These are phyloP conservation scores for Anoplolepis gracilipes DNA, from an alignment of 1,140 invertebrate species.

Conservation along the genomic window DNA sequence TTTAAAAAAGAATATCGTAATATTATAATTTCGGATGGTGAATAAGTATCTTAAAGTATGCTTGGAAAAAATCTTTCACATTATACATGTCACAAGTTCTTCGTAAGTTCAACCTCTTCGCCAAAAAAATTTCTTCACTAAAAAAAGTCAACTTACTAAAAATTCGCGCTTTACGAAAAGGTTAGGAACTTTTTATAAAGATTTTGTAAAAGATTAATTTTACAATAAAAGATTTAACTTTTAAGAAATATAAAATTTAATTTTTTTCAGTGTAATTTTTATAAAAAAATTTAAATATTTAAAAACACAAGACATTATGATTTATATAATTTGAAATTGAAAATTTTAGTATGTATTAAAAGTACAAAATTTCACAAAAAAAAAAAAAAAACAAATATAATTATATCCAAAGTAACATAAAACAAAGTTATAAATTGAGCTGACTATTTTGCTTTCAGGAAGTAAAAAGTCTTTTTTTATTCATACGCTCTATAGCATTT, in stretches of 20 bases:
- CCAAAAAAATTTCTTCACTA: too few species aligned
- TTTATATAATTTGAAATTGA: not conserved
- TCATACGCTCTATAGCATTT: not conserved
- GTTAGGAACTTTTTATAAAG: too few species aligned
- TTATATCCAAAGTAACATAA: not conserved
- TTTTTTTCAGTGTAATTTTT: not conserved
- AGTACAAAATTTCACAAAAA: not conserved
- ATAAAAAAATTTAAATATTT: not conserved
- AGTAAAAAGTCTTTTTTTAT: not conserved
- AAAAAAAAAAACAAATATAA: not conserved
- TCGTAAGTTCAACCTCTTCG: too few species aligned
- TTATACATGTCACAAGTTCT: too few species aligned
- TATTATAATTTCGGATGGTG: not conserved
- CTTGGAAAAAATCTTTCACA: too few species aligned
- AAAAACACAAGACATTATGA: not conserved
- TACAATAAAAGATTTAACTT: too few species aligned
- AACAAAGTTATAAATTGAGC: conserved; percentile 4
- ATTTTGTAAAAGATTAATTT: too few species aligned
- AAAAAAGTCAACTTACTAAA: too few species aligned
- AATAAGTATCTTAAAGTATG: not conserved
- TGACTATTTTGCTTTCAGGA: not conserved
- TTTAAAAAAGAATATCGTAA: conserved; percentile 10
- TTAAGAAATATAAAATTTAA: too few species aligned
- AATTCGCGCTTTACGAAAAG: too few species aligned
- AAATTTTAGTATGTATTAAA: not conserved